phyloP scores from a whole-genome alignment of 2,888 invertebrate genomes.

The Marronus borbonicus region DNA sequence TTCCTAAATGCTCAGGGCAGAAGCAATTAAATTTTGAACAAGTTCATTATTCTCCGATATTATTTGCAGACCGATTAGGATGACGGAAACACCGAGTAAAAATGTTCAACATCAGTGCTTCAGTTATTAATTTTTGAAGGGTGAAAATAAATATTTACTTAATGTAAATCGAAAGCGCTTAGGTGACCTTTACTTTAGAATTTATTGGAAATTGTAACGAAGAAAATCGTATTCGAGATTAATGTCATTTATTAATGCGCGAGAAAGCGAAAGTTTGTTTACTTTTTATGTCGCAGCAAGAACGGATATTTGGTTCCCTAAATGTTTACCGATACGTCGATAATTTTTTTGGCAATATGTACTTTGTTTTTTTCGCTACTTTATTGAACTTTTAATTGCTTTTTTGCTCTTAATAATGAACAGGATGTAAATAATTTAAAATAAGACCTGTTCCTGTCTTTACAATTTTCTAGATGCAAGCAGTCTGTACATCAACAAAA shows the following conservation, averaged over 20 bases:
- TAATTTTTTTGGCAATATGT: too few species aligned
- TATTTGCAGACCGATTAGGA: not conserved
- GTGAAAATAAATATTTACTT: constrained; percentile 1
- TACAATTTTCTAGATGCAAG: too few species aligned
- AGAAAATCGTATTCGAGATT: not conserved
- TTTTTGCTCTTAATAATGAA: too few species aligned
- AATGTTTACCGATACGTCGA: too few species aligned
- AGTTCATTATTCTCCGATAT: not conserved
- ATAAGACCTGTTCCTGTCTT: too few species aligned
- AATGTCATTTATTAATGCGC: not conserved
- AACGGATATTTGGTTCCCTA: too few species aligned
- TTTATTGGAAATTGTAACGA: not conserved
- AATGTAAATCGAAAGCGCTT: not conserved
- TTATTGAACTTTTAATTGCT: too few species aligned
- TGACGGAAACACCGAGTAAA: not conserved
- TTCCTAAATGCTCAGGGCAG: not conserved
- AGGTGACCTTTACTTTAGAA: not conserved
- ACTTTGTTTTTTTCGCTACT: too few species aligned
- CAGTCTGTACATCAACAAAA: too few species aligned
- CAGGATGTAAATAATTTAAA: too few species aligned
- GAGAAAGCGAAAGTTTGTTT: too few species aligned
- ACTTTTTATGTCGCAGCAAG: too few species aligned
- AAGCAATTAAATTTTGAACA: not conserved
- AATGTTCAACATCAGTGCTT: not conserved
- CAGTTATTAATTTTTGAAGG: constrained; percentile 7